Base-by-base conservation (phyloP, 1,140 invertebrate species). In the Adelges cooleyi region DNA sequence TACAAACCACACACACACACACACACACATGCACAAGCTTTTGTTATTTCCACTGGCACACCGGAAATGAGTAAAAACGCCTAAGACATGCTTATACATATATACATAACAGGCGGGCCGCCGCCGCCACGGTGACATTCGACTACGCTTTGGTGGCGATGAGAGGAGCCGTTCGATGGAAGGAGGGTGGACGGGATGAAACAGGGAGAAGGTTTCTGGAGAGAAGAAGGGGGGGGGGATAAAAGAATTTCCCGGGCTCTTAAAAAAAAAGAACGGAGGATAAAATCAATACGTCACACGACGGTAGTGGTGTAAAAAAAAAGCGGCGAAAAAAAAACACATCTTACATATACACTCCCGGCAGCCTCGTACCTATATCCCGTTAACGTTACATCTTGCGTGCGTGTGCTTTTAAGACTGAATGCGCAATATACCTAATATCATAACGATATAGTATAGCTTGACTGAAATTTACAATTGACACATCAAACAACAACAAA, bases 231-330 rank as follows among this genome's bases (percentile, higher is more conserved):
- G 49, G 22, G 17, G 49, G 22, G 25, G 40, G 36, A 42, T 13
- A 33, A 25, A 66, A 44, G 50, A 66, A 66, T 66, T 62, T 62
- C 56, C 56, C 56, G 56, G 56, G 56, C 42, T 48, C 56, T 46
- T 29, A 62, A 62, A 53, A 48, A 48, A 62, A 62, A 53, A 48
- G 40, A 59, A 38, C 40, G 25, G 56, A 33, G 56, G 42, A 62
- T 62, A 62, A 62, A 62, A 62, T 62, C 56, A 62, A 62, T 62
- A 62, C 56, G 56, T 62, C 56, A 62, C 56, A 29, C 54, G 54
- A n/a, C 42, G 23, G 42, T 46, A 42, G 56, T 46, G 56, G 56
- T 46, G 56, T 48, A 48, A 46, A 48, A 62, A 62, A 62, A 33
- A 25, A 33, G 18, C 9, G n/a, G 38, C 4, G 29, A 59, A 59